A percentile compares a stretch with the other conserved stretches of the same genome.
phyloP scores from a whole-genome alignment of 1,140 invertebrate genomes.

The Caenorhabditis remanei region DNA sequence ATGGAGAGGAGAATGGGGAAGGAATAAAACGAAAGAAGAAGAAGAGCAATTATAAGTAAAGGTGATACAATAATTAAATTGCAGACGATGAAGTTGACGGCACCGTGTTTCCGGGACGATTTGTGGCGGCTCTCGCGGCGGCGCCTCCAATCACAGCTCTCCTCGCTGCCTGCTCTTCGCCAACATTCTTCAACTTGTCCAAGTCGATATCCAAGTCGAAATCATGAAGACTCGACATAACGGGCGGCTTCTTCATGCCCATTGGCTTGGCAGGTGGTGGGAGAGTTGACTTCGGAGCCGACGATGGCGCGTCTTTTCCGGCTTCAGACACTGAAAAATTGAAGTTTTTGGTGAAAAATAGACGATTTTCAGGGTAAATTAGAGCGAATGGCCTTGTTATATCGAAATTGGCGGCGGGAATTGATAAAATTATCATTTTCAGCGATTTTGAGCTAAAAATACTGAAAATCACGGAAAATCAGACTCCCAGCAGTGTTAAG shows the following conservation, averaged over 20 bases:
- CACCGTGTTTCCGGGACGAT: not conserved
- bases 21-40: not conserved
- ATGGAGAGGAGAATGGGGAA: not conserved
- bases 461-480: no score
- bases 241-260: not conserved
- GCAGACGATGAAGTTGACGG: constrained; percentile 5
- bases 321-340: constrained; percentile 4
- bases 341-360: not conserved
- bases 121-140: no score
- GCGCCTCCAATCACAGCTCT: not conserved
- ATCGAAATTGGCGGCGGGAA: no score
- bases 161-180: not conserved
- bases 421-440: no score
- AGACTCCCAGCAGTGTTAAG: no score
- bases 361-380: not conserved
- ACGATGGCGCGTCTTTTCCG: not conserved
- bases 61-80: not conserved
- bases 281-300: not conserved
- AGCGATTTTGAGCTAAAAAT: no score
- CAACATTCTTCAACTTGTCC: constrained; percentile 9
- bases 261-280: not conserved
- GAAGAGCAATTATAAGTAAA: not conserved
- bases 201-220: constrained; percentile 33
- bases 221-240: constrained; percentile 38
- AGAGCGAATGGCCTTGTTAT: no score